Evolutionary conservation across 2,113 vertebrate genomes (phyloP).

Genomic region (Seriola quinqueradiata): DNA sequence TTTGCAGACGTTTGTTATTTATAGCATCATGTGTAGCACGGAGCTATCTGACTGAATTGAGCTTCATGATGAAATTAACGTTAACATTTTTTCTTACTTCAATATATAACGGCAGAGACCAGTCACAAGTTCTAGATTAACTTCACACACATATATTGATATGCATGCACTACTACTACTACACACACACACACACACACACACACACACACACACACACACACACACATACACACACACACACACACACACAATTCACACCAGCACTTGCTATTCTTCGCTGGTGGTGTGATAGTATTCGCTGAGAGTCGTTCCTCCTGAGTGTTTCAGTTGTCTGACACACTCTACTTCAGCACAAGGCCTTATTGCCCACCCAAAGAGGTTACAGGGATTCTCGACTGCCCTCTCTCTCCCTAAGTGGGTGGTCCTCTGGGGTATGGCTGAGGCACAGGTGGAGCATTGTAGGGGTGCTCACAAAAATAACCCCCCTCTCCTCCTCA

Average conservation of each 20-base stretch:
- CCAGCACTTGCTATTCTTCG: conserved; percentile 71
- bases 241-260: conserved; percentile 59
- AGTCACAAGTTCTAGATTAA: not conserved
- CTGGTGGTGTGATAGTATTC: conserved; percentile 74
- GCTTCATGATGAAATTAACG: not conserved
- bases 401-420: conserved; percentile 86
- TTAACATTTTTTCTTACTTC: conserved; percentile 1
- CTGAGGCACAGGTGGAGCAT: conserved; percentile 89
- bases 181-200: not conserved
- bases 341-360: conserved; percentile 83
- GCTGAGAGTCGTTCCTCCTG: conserved; percentile 73
- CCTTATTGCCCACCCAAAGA: conserved; percentile 88
- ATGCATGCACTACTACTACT: not conserved
- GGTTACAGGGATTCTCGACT: conserved; percentile 86
- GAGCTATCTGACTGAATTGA: not conserved
- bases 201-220: conserved; percentile 18
- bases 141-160: not conserved
- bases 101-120: not conserved
- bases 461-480: conserved; percentile 87
- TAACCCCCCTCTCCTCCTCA: conserved; percentile 71
- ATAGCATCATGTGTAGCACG: not conserved
- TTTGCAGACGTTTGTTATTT: conserved; percentile 9
- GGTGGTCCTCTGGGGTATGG: conserved; percentile 87
- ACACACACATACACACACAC: conserved; percentile 9
- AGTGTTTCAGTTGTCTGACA: conserved; percentile 84